phyloP scores from a whole-genome alignment of 2,113 vertebrate species.

The Kryptolebias marmoratus region DNA sequence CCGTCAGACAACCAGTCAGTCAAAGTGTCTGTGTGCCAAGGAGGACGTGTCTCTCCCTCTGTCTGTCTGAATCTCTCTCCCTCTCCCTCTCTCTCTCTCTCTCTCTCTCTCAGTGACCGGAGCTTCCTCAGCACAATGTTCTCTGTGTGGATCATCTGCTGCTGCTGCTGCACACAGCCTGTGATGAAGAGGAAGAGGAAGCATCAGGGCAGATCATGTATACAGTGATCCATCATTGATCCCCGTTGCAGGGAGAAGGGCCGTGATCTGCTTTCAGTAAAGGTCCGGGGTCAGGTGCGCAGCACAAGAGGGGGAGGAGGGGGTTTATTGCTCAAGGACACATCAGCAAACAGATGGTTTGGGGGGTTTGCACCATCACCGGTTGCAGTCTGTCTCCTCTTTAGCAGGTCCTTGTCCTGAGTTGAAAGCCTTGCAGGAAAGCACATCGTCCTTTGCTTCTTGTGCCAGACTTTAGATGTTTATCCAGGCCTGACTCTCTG shows the following conservation, averaged over 20 bases:
- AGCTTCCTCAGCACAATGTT: slow-evolving; percentile 44
- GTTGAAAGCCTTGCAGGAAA: too few species aligned
- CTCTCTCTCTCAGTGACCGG: slow-evolving; percentile 42
- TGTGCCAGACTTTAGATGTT: too few species aligned
- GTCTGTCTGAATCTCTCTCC: slow-evolving; percentile 34
- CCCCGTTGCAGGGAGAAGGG: slow-evolving; percentile 8
- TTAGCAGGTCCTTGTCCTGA: too few species aligned
- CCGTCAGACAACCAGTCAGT: slow-evolving; percentile 64
- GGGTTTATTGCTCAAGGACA: slow-evolving; percentile 16
- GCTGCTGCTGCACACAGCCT: slow-evolving; percentile 7
- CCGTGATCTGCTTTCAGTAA: slow-evolving; percentile 20
- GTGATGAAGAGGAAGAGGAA: background rate
- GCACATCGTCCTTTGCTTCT: too few species aligned
- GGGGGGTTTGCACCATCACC: too few species aligned
- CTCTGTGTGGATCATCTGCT: slow-evolving; percentile 36
- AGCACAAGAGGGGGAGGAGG: background rate
- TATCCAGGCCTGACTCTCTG: too few species aligned
- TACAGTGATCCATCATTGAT: slow-evolving; percentile 38
- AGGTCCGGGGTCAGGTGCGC: slow-evolving; percentile 35
- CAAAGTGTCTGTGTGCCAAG: slow-evolving; percentile 70
- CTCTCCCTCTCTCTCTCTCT: slow-evolving; percentile 45
- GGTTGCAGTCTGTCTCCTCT: too few species aligned
- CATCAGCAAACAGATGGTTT: background rate
- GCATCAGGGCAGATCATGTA: slow-evolving; percentile 34
- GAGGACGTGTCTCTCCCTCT: slow-evolving; percentile 53